Evolutionary conservation across 2,797 vertebrate species (phyloP), one percentile per base, ranked within the genome.

Genomic region (Neosilurus mollespiculum): DNA sequence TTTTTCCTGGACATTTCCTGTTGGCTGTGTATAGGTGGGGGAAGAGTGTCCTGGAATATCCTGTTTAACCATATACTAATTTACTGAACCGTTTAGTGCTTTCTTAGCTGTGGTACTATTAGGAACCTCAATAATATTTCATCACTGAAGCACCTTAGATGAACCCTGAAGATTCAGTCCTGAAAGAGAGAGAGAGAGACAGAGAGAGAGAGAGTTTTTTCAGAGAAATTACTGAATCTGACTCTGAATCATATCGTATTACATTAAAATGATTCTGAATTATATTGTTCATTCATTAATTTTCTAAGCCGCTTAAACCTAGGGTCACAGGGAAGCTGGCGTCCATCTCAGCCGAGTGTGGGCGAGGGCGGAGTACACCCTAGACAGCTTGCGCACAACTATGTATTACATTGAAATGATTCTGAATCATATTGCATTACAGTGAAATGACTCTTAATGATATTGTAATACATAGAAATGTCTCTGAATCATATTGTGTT

Each of bases 1-100:
- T 43, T 15, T 71, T 53, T 72, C 54, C 56, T 18, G 56, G 75
- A 78, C 64, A 59, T 62, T 83, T 83, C 66, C 82, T 70, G 67
- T 64, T n/a, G 43, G 37, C 15, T 61, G 58, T 37, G 26, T 62
- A 37, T 58, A 58, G 22, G 51, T 66, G 62, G 49, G 22, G 61
- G 20, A n/a, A 24, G 26, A 24, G 71, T 82, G 34, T 16, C 22
- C 53, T 20, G 61, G 12, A 61, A 70, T 26, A 30, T 78, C 65
- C 66, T 62, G 73, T 61, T 53, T 71, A 7, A n/a, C 3, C 22
- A 4, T 49, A 1, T 76, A 18, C 10, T 22, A 7, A 16, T 16
- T 43, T 22, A 70, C 34, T n/a, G 34, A 18, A 49, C 34, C 1
- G 34, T 49, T 67, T 37, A 67, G 65, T 67, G 66, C 16, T 53